Conservation (phyloP, 2,888 invertebrate species). For the Cheilosia urbana region DNA sequence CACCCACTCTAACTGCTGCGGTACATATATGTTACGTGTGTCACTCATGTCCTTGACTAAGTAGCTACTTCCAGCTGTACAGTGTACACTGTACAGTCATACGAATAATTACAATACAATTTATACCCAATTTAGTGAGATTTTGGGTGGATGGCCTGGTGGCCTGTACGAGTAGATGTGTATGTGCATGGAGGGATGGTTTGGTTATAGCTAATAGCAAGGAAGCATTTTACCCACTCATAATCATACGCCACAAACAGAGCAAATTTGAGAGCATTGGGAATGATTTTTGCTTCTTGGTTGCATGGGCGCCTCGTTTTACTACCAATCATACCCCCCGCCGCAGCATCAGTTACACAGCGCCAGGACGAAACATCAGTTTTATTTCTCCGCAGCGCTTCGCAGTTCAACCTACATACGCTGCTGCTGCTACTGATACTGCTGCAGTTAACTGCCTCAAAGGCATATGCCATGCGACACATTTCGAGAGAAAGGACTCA, state of each 20-base stretch:
- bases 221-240: constrained; percentile 52
- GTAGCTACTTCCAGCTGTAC: neutral
- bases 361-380: constrained; percentile 33
- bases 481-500: constrained; percentile 39
- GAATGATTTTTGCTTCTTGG: constrained; percentile 25
- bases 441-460: constrained; percentile 69
- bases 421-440: constrained; percentile 31
- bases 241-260: constrained; percentile 23
- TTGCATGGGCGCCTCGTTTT: constrained; percentile 13
- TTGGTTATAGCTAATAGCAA: constrained; percentile 42
- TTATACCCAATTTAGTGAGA: constrained; percentile 63
- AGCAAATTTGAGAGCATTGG: constrained; percentile 21
- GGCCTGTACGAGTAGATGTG: neutral
- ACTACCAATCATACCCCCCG: constrained; percentile 9
- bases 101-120: constrained; percentile 66
- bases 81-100: constrained; percentile 18
- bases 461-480: constrained; percentile 68
- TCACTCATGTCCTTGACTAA: constrained; percentile 39
- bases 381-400: constrained; percentile 2
- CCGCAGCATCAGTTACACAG: constrained; percentile 8
- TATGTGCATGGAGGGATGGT: neutral
- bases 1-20: neutral
- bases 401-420: constrained; percentile 17
- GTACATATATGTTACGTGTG: constrained; percentile 1
- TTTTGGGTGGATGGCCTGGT: constrained; percentile 4